Conservation (phyloP, 1,140 invertebrate species). For the Araneus ventricosus region DNA sequence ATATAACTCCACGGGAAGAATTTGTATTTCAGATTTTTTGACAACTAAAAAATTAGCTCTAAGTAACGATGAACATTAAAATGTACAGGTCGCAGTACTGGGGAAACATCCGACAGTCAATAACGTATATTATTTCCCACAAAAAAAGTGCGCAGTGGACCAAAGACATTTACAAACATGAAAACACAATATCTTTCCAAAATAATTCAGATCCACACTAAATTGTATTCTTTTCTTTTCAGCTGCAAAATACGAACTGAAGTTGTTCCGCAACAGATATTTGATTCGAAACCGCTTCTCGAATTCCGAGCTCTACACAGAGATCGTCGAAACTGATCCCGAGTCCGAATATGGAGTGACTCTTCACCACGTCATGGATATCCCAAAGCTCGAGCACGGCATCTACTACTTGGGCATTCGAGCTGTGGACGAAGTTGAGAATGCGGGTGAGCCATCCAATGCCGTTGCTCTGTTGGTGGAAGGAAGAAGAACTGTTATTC, state of each 20-base stretch:
- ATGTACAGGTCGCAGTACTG: no score
- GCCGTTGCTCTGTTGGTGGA: conserved; percentile 77
- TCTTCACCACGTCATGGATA: conserved; percentile 80
- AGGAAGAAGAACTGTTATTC: background rate
- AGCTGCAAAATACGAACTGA: conserved; percentile 64
- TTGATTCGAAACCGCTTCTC: conserved; percentile 49
- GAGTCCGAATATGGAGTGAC: background rate
- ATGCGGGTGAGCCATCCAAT: conserved; percentile 83
- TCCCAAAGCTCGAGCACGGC: conserved; percentile 79
- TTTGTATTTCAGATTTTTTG: no score
- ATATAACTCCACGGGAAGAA: background rate
- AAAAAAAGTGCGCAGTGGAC: no score
- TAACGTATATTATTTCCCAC: no score
- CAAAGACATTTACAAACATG: no score
- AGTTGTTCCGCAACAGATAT: conserved; percentile 27
- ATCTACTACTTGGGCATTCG: conserved; percentile 82
- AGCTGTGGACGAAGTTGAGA: conserved; percentile 80
- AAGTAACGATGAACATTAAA: no score
- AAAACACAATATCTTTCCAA: no score
- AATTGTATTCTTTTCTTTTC: background rate
- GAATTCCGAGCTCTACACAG: conserved; percentile 72
- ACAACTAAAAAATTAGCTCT: no score
- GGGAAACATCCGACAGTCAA: no score
- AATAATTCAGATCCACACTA: no score
- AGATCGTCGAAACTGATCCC: conserved; percentile 72